Evolutionary conservation across 2,113 vertebrate species (phyloP).

Genomic region (Heteronetta atricapilla): DNA sequence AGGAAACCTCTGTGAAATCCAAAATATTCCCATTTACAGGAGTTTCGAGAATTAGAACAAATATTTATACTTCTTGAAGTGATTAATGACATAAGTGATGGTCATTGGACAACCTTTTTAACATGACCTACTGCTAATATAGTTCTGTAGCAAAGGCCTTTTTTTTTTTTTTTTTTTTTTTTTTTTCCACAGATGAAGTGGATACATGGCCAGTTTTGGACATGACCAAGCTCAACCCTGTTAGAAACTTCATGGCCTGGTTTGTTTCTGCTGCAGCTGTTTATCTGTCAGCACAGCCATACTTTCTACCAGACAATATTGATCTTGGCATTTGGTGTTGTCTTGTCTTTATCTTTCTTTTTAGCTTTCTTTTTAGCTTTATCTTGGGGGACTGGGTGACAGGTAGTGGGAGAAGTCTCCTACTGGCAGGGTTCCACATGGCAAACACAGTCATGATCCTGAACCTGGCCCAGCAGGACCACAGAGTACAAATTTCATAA

Average conservation of each 20-base stretch:
- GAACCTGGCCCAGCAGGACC: not conserved
- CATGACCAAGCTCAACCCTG: not conserved
- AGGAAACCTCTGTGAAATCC: not conserved
- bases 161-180: not conserved
- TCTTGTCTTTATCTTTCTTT: not conserved
- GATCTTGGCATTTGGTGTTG: not conserved
- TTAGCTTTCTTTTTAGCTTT: not conserved
- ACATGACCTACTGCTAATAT: not conserved
- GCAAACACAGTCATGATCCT: accelerated
- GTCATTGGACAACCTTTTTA: not conserved
- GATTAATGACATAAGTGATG: not conserved
- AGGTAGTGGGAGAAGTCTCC: not conserved
- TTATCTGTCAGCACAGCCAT: not conserved
- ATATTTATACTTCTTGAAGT: not conserved
- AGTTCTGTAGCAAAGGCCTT: not conserved
- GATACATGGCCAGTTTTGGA: not conserved
- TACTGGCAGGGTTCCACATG: accelerated
- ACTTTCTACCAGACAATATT: not conserved
- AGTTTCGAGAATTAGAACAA: not conserved
- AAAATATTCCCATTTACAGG: not conserved
- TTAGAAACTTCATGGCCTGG: not conserved
- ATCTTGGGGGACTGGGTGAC: not conserved
- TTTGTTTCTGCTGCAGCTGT: not conserved
- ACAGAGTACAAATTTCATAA: not conserved
- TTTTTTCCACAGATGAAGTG: not conserved